Evolutionary conservation across 2,888 invertebrate species (phyloP).

Genomic region (Rapana venosa): DNA sequence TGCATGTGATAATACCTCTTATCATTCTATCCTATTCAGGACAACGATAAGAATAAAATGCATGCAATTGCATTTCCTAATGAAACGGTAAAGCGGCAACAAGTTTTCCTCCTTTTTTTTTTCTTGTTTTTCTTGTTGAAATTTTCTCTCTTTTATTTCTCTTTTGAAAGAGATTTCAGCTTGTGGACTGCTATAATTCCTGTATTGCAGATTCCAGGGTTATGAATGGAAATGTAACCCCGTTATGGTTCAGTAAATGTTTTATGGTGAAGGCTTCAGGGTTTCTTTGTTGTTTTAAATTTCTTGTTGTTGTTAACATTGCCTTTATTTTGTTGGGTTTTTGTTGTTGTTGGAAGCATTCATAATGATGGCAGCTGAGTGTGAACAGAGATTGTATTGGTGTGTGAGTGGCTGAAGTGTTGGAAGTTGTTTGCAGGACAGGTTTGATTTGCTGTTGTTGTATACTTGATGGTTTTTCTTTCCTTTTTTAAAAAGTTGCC

Average conservation of each 20-base stretch:
- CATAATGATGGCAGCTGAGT: too few species aligned
- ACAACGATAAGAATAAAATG: slow-evolving; percentile 19
- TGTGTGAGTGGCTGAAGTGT: too few species aligned
- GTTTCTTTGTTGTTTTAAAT: too few species aligned
- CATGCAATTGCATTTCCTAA: not conserved
- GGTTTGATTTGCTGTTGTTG: too few species aligned
- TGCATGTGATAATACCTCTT: too few species aligned
- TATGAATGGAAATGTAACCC: not conserved
- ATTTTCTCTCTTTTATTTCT: not conserved
- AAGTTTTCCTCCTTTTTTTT: not conserved
- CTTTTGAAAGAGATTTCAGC: not conserved
- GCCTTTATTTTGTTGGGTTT: not conserved
- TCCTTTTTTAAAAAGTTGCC: too few species aligned
- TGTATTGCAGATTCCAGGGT: not conserved
- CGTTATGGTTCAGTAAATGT: too few species aligned
- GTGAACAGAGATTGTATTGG: too few species aligned
- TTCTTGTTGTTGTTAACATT: not conserved
- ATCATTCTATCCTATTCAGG: not conserved
- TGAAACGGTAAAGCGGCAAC: not conserved
- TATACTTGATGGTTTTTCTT: too few species aligned
- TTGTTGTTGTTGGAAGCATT: too few species aligned
- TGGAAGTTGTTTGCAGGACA: too few species aligned
- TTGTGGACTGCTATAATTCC: not conserved
- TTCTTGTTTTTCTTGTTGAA: not conserved
- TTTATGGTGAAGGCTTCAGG: not conserved